phyloP scores from a whole-genome alignment of 2,797 vertebrate species.

The Arnoldichthys spilopterus region DNA sequence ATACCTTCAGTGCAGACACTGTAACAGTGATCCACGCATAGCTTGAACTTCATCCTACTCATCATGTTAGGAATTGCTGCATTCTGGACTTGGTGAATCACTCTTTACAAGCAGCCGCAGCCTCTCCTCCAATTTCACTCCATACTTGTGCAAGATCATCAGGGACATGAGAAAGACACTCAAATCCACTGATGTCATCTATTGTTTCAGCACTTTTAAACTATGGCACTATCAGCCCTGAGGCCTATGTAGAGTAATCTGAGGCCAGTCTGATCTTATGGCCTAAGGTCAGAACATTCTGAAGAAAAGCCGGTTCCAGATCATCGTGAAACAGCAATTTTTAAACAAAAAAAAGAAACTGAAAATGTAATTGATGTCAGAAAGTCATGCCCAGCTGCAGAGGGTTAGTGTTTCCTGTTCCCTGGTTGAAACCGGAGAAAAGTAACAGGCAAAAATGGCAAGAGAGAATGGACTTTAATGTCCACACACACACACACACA shows the following conservation, averaged over 20 bases:
- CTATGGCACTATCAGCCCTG: slow-evolving; percentile 58
- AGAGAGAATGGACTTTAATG: no score
- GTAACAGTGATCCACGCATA: slow-evolving; percentile 9
- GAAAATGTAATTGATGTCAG: neutral
- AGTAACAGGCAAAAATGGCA: neutral
- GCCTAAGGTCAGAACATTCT: neutral
- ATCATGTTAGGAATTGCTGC: slow-evolving; percentile 14
- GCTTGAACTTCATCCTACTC: slow-evolving; percentile 25
- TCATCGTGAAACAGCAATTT: neutral
- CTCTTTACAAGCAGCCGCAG: neutral
- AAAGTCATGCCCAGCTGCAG: slow-evolving; percentile 12
- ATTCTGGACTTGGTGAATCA: neutral
- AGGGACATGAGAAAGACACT: neutral
- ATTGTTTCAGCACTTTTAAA: slow-evolving; percentile 19
- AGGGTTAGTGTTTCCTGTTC: slow-evolving; percentile 7
- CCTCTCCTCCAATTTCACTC: slow-evolving; percentile 36
- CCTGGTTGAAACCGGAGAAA: neutral
- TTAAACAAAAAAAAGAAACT: neutral
- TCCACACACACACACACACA: no score
- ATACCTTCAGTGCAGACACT: neutral
- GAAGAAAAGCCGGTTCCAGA: neutral
- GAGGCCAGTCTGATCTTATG: neutral
- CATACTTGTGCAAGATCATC: slow-evolving; percentile 13
- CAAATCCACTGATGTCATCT: neutral
- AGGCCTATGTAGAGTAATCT: slow-evolving; percentile 40